These are phyloP conservation scores for Gastrophryne carolinensis DNA, from an alignment of 2,797 vertebrate species.

Conservation along the genomic window DNA sequence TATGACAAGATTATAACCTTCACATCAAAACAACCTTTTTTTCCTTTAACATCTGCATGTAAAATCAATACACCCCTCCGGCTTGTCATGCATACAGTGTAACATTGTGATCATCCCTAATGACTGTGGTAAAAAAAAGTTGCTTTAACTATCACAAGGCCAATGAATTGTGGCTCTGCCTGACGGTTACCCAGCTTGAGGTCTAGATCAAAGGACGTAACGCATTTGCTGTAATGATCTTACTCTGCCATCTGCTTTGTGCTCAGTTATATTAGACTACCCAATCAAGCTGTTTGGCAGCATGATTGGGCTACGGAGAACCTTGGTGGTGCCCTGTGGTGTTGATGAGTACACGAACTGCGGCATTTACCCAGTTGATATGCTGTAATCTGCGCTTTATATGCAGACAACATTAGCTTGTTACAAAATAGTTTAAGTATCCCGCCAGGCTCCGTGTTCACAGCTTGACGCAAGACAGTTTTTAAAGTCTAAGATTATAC, in stretches of 20 bases:
- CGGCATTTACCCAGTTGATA: constrained; percentile 28
- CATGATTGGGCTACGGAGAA: constrained; percentile 1
- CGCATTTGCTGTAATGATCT: constrained; percentile 44
- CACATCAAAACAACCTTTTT: neutral
- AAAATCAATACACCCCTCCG: neutral
- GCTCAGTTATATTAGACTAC: constrained; percentile 33
- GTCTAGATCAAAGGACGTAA: constrained; percentile 26
- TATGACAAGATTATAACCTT: neutral
- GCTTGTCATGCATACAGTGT: neutral
- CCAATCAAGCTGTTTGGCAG: constrained; percentile 32
- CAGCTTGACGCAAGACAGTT: neutral
- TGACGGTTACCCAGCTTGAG: constrained; percentile 29
- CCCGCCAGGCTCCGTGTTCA: neutral
- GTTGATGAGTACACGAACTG: constrained; percentile 14
- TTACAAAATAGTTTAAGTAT: constrained; percentile 12
- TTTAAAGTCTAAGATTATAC: neutral
- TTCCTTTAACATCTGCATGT: neutral
- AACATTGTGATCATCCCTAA: neutral
- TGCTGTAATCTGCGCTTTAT: constrained; percentile 24
- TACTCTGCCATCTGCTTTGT: constrained; percentile 35
- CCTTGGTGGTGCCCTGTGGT: constrained; percentile 20
- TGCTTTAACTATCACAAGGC: neutral
- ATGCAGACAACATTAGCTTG: constrained; percentile 1
- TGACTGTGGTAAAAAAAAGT: neutral
- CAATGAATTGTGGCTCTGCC: neutral